A percentile compares a stretch with the other conserved stretches of the same genome.
These are phyloP conservation scores for Mellilla xanthometata DNA, from an alignment of 2,888 invertebrate species.

Conservation along the genomic window DNA sequence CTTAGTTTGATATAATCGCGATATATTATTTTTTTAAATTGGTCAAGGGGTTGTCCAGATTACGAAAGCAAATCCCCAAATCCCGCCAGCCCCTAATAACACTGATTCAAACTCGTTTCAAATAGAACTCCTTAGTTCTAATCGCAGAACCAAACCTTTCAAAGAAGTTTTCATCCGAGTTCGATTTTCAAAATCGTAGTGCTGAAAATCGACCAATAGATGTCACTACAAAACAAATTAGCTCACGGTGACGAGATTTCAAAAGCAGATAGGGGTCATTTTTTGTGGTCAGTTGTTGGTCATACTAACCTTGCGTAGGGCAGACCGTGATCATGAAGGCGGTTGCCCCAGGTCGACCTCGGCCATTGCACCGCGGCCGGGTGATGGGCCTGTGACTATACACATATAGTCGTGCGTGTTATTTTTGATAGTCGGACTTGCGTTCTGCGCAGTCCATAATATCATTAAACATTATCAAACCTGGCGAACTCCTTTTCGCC, in stretches of 20 bases:
- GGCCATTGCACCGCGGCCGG: slow-evolving; percentile 86
- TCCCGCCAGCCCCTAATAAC: too few species aligned
- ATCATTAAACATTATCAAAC: too few species aligned
- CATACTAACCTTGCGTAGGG: slow-evolving; percentile 90
- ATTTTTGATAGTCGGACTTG: slow-evolving; percentile 85
- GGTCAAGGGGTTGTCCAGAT: too few species aligned
- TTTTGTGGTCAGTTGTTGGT: fast-evolving
- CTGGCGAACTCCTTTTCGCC: too few species aligned
- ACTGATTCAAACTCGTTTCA: too few species aligned
- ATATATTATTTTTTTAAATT: too few species aligned
- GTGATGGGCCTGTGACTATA: slow-evolving; percentile 84
- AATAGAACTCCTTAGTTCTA: too few species aligned
- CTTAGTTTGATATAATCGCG: too few species aligned
- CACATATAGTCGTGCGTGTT: slow-evolving; percentile 82
- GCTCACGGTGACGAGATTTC: slow-evolving; percentile 55
- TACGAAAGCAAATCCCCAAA: too few species aligned
- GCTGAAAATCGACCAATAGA: slow-evolving; percentile 46
- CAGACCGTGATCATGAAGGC: slow-evolving; percentile 87
- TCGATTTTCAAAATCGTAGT: slow-evolving; percentile 4
- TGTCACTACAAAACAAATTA: slow-evolving; percentile 55
- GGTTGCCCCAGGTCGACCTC: slow-evolving; percentile 85
- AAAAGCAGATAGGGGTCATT: too few species aligned
- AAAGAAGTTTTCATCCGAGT: neutral
- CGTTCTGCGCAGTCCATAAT: slow-evolving; percentile 83
- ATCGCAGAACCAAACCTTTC: too few species aligned